A percentile compares a stretch with the other conserved stretches of the same genome.
phyloP scores from a whole-genome alignment of 2,888 invertebrate species.

The Empis stercorea region DNA sequence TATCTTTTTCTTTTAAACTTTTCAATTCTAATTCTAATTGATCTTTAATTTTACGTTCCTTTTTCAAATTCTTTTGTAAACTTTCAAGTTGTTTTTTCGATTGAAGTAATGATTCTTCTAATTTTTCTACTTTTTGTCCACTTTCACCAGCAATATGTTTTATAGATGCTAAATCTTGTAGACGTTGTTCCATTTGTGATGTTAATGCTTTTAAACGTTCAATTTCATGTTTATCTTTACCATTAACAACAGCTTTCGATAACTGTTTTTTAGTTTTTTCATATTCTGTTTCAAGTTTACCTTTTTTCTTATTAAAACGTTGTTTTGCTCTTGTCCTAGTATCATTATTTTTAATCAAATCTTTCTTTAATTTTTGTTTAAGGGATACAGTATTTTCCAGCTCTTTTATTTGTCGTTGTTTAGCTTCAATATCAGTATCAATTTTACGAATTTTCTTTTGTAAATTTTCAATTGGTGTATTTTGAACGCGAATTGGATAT shows the following conservation, averaged over 20 bases:
- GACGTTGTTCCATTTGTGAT: slow-evolving; percentile 38
- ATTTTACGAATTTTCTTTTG: slow-evolving; percentile 33
- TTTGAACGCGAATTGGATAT: slow-evolving; percentile 16
- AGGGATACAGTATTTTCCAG: slow-evolving; percentile 53
- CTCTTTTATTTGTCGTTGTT: slow-evolving; percentile 57
- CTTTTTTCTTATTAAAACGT: slow-evolving; percentile 49
- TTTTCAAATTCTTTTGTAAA: slow-evolving; percentile 56
- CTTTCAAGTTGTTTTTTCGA: slow-evolving; percentile 66
- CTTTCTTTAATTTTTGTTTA: slow-evolving; percentile 61
- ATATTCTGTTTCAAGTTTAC: slow-evolving; percentile 45
- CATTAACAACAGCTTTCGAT: slow-evolving; percentile 39
- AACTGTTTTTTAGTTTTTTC: slow-evolving; percentile 44
- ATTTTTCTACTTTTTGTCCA: slow-evolving; percentile 51
- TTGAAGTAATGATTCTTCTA: slow-evolving; percentile 58
- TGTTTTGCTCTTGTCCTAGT: slow-evolving; percentile 44
- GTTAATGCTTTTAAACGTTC: slow-evolving; percentile 36
- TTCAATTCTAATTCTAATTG: slow-evolving; percentile 53
- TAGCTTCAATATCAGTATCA: slow-evolving; percentile 46
- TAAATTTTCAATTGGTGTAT: slow-evolving; percentile 25
- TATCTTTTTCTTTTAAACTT: slow-evolving; percentile 37
- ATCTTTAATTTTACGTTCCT: slow-evolving; percentile 58
- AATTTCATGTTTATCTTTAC: slow-evolving; percentile 34
- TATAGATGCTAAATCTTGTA: slow-evolving; percentile 41
- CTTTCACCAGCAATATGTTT: slow-evolving; percentile 49
- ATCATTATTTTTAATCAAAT: slow-evolving; percentile 47